Evolutionary conservation across 2,797 vertebrate genomes (phyloP), one percentile per base, ranked within the genome.

Genomic region (Cyprinodon diabolis): DNA sequence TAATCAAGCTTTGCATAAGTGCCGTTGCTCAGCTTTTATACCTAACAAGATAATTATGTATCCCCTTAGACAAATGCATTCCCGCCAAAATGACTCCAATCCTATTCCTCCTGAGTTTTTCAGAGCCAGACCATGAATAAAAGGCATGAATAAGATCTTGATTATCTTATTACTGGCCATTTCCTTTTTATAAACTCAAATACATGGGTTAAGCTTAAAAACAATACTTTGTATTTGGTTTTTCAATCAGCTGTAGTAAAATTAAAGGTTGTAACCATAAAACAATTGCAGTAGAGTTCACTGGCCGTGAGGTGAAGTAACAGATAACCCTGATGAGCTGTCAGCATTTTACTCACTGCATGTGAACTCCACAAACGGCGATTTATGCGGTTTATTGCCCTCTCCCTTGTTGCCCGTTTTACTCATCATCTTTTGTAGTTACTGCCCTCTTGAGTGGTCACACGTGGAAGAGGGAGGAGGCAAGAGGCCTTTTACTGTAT

Each of bases 231-330:
- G 87, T 80, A 83, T 88, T 86, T 82, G 35, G 73, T 82, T 86
- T 85, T 71, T 40, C 30, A 79, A 69, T 69, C 11, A 25, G 17
- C 57, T 0, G 86, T 69, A 75, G 66, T 89, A 90, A 92, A 91
- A 84, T 73, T 47, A 23, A 45, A 80, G 74, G 72, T 25, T 57
- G n/a, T 23, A 56, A 71, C 74, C 75, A 76, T 92, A 88, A 90
- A 89, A 78, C 66, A 47, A 48, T 78, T 58, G 63, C 45, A 35
- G 63, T 58, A 68, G 68, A 82, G 89, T 89, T 94, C 92, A 86
- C 40, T 85, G 92, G 92, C 92, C 94, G 81, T 30, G 21, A 82
- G 90, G 94, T 91, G 76, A 91, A 77, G n/a, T 78, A 62, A 68
- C 68, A 69, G 66, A 67, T 77, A 65, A 25, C 74, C 71, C 79